Evolutionary conservation across 2,113 vertebrate species (phyloP).

Genomic region (Struthidea cinerea): DNA sequence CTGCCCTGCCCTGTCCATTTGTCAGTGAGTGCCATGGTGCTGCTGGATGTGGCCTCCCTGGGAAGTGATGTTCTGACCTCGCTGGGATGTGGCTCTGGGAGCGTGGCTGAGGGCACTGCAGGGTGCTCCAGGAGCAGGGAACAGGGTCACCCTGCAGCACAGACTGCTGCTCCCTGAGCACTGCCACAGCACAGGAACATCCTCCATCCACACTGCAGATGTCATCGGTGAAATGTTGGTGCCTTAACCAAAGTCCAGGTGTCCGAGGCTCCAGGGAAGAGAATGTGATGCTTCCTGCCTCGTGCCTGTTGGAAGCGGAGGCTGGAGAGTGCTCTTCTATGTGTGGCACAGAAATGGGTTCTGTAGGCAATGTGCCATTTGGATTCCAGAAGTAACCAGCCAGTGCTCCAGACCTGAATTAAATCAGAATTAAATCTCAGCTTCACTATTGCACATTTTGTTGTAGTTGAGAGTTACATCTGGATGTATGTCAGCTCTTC

Average conservation of each 20-base stretch:
- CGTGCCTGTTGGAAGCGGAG: accelerated
- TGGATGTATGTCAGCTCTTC: neutral
- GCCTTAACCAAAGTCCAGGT: accelerated
- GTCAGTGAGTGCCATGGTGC: neutral
- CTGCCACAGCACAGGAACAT: neutral
- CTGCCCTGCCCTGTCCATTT: neutral
- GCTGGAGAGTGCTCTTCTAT: neutral
- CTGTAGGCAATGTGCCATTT: accelerated
- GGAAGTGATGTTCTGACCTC: neutral
- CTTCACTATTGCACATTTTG: neutral
- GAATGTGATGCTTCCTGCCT: neutral
- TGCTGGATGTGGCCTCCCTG: neutral
- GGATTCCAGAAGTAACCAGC: neutral
- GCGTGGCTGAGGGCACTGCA: accelerated
- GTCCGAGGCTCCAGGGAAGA: neutral
- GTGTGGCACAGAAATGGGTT: accelerated
- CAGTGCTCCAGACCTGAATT: neutral
- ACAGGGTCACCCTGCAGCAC: neutral
- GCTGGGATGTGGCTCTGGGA: accelerated
- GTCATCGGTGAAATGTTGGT: accelerated
- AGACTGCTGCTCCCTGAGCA: neutral
- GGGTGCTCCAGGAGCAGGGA: neutral
- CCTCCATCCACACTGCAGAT: accelerated
- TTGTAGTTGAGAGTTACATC: neutral
- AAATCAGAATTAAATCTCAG: neutral